A percentile compares a stretch with the other conserved stretches of the same genome.
These are phyloP conservation scores for Drosophila sucinea DNA, from an alignment of 1,140 invertebrate species.

Conservation along the genomic window DNA sequence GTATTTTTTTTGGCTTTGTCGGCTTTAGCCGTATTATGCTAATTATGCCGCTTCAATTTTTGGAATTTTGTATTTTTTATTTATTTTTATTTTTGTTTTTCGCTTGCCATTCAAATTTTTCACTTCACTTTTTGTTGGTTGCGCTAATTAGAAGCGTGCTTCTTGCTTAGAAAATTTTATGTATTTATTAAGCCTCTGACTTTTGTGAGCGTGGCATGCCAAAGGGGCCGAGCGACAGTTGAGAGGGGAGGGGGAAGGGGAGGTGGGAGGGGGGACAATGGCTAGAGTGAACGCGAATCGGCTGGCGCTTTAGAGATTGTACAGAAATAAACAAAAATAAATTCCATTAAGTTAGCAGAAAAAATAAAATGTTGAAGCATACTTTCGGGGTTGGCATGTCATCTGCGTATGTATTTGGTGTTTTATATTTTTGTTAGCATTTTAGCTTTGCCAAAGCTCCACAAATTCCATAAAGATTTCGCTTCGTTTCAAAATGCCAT, in stretches of 20 bases:
- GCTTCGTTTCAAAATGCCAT: not conserved
- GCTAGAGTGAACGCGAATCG: not conserved
- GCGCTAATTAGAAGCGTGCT: constrained; percentile 70
- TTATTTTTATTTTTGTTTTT: constrained; percentile 11
- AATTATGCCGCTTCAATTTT: constrained; percentile 43
- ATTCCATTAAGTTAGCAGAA: constrained; percentile 1
- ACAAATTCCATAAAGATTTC: constrained; percentile 6
- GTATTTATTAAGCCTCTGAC: constrained; percentile 49
- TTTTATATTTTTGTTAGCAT: not conserved
- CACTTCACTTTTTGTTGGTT: constrained; percentile 55
- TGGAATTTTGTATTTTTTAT: constrained; percentile 5
- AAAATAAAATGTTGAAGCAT: constrained; percentile 26
- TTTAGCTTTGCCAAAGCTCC: not conserved
- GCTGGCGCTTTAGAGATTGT: not conserved
- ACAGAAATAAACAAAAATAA: constrained; percentile 20
- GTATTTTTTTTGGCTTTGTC: constrained; percentile 31
- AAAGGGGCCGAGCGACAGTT: not conserved
- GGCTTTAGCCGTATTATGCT: constrained; percentile 54
- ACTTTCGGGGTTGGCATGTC: constrained; percentile 20
- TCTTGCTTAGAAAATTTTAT: constrained; percentile 59
- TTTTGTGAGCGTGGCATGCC: constrained; percentile 2
- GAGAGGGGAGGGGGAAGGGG: not conserved
- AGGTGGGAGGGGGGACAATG: not conserved
- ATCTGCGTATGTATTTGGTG: not conserved
- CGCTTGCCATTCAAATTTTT: constrained; percentile 22